Base-by-base conservation (phyloP, 92 coral and sea anemone species). In the Epizoanthus stellaris region DNA sequence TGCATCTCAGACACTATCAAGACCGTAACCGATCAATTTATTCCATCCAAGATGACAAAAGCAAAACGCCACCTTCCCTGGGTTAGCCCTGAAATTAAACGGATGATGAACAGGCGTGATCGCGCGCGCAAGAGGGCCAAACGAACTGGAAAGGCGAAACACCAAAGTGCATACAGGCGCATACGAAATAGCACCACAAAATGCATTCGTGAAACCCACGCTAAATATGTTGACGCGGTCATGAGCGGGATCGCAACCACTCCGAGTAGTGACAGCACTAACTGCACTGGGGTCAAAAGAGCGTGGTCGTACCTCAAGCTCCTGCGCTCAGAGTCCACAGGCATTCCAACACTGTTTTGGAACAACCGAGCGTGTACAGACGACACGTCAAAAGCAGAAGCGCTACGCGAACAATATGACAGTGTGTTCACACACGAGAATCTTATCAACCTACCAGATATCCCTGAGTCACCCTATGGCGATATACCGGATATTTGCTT, bases 41-140 rank as follows among this genome's bases (percentile, higher is more conserved):
- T 73, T 52, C 80, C 80, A 8, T 63, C 30, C 42, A 76, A 52
- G 69, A 85, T 76, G 88, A 60, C 84, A 17, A 75, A 85, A 69
- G 56, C 40, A 39, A 84, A 73, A 60, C 77, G 84, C 40, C 88
- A 66, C 84, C 88, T 85, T 49, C 76, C 88, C 42, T 85, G 76
- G 84, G 88, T 76, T 38, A 86, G 85, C 80, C 79, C 67, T 4
- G 43, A 76, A 16, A 74, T 88, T 58, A 88, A 88, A 39, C 76
- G 83, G 13, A 20, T 80, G 85, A 87, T 82, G 84, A 88, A 88
- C 67, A 82, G 80, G 76, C 87, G 88, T 61, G 91, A 82, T 85
- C 74, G 90, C 16, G 87, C 58, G 8, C 19, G 10, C 25, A 75
- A 58, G 67, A 75, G 39, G 63, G 81, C 81, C 17, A 52, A 53